A percentile compares a stretch with the other conserved stretches of the same genome.
phyloP scores from a whole-genome alignment of 2,113 vertebrate genomes.

The Urocynchramus pylzowi region DNA sequence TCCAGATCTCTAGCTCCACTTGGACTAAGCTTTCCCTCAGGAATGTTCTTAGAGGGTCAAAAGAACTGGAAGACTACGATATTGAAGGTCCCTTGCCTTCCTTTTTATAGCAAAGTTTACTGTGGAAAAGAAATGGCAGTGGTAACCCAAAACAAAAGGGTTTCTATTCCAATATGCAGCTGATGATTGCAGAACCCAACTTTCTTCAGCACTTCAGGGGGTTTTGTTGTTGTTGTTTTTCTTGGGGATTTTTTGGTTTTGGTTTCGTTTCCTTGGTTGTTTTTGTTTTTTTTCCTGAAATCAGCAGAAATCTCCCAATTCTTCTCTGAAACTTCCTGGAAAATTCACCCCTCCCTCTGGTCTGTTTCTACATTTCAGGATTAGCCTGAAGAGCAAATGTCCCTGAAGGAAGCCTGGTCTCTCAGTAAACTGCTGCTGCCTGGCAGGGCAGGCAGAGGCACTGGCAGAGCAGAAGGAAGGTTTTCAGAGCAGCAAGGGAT shows the following conservation, averaged over 20 bases:
- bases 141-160: not conserved
- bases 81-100: not conserved
- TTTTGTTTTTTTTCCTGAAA: not conserved
- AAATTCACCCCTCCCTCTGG: not conserved
- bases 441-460: not conserved
- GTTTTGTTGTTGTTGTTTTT: not conserved
- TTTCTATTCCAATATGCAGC: not conserved
- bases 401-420: not conserved
- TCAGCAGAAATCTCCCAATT: not conserved
- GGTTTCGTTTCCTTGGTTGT: not conserved
- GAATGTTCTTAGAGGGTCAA: not conserved
- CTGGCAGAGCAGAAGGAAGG: not conserved
- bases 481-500: not conserved
- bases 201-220: not conserved
- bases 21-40: not conserved
- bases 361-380: not conserved
- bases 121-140: not conserved
- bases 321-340: not conserved
- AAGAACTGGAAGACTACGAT: not conserved
- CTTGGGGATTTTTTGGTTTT: not conserved
- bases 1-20: not conserved
- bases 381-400: not conserved
- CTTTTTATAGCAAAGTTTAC: not conserved
- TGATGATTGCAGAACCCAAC: not conserved
- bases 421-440: not conserved